A percentile compares a stretch with the other conserved stretches of the same genome.
These are phyloP conservation scores for Avahi laniger DNA, from an alignment of 2,797 vertebrate genomes.

Conservation along the genomic window DNA sequence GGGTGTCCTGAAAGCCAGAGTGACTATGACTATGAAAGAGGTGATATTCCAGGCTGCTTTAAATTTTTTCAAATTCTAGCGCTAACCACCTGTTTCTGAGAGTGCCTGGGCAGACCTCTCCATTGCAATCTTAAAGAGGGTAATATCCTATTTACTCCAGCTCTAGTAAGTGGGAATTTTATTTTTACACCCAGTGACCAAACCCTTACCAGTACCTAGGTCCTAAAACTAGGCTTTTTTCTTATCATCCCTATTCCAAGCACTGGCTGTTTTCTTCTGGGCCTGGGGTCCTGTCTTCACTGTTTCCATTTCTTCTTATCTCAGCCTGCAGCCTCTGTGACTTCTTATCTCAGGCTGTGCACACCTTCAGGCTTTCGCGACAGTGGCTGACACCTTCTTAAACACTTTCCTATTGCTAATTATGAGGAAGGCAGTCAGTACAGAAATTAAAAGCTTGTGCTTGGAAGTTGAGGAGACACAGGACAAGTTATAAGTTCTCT, in stretches of 20 bases:
- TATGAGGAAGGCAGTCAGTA: not conserved
- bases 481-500: not conserved
- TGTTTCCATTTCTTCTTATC: not conserved
- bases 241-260: not conserved
- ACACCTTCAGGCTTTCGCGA: not conserved
- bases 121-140: not conserved
- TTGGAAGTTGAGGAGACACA: not conserved
- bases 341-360: not conserved
- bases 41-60: not conserved
- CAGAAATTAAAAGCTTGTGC: not conserved
- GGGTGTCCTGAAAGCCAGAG: not conserved
- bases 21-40: not conserved
- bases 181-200: not conserved
- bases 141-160: not conserved
- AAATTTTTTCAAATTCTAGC: not conserved
- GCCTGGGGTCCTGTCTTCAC: not conserved
- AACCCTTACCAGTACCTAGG: not conserved
- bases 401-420: not conserved
- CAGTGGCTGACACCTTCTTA: not conserved
- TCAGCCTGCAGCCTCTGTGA: not conserved
- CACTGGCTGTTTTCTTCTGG: not conserved
- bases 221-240: not conserved
- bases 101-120: not conserved
- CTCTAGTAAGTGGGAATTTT: not conserved
- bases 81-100: not conserved